These are phyloP conservation scores for Alauda arvensis DNA, from an alignment of 2,797 vertebrate genomes.

Conservation along the genomic window DNA sequence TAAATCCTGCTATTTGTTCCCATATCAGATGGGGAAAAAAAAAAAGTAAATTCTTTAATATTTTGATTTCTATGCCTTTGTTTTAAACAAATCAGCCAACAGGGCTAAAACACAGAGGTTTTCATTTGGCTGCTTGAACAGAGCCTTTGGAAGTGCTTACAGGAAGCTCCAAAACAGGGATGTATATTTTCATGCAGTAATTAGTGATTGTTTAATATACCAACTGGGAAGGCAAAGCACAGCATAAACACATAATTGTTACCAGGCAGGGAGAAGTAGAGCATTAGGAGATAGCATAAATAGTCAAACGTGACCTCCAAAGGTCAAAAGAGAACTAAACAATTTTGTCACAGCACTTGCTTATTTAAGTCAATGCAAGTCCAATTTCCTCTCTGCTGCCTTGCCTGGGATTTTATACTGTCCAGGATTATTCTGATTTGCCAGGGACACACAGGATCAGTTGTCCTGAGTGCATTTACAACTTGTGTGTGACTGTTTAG, in stretches of 20 bases:
- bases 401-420: constrained; percentile 45
- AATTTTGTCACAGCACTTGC: constrained; percentile 74
- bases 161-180: constrained; percentile 59
- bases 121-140: not conserved
- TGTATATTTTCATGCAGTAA: constrained; percentile 69
- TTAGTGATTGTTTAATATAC: constrained; percentile 75
- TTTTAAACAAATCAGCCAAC: not conserved
- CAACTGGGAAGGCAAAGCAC: constrained; percentile 59
- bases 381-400: constrained; percentile 67
- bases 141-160: constrained; percentile 29
- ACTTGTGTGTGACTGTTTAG: not conserved
- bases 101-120: not conserved
- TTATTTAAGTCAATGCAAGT: constrained; percentile 74
- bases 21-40: not conserved
- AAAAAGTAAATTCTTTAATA: not conserved
- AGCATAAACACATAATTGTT: constrained; percentile 76
- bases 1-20: not conserved
- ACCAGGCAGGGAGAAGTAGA: constrained; percentile 75
- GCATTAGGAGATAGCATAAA: constrained; percentile 79
- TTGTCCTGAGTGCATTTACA: constrained; percentile 6
- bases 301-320: constrained; percentile 75
- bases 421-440: constrained; percentile 14
- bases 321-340: constrained; percentile 79
- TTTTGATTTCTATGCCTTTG: not conserved
- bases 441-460: not conserved